A percentile compares a stretch with the other conserved stretches of the same genome.
These are phyloP conservation scores for Crotalus viridis DNA, from an alignment of 2,113 vertebrate species.

Conservation along the genomic window DNA sequence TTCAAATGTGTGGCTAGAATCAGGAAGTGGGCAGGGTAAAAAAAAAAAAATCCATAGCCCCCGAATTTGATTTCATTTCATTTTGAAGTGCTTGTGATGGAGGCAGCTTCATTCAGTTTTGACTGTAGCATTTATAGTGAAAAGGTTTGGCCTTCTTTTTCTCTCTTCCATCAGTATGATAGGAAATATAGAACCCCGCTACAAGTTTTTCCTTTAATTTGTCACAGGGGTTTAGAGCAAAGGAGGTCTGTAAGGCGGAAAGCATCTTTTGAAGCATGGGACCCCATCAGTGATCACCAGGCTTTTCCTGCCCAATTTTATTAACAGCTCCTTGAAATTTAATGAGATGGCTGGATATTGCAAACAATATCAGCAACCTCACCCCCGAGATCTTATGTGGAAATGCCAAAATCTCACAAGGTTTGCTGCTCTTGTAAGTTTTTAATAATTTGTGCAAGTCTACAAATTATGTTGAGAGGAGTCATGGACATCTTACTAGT, in stretches of 20 bases:
- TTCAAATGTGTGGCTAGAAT: background rate
- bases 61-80: background rate
- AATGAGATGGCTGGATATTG: background rate
- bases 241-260: constrained; percentile 31
- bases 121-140: constrained; percentile 24
- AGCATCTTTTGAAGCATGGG: background rate
- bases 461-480: background rate
- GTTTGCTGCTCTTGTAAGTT: background rate
- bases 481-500: background rate
- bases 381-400: background rate
- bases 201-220: constrained; percentile 42
- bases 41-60: background rate
- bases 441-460: background rate
- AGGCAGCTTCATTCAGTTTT: constrained; percentile 17
- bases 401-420: background rate
- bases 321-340: background rate
- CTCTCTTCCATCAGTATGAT: constrained; percentile 29
- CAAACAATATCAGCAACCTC: background rate
- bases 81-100: background rate
- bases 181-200: constrained; percentile 33
- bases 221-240: constrained; percentile 17
- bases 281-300: background rate
- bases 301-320: background rate
- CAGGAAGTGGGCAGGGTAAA: background rate
- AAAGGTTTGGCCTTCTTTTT: constrained; percentile 3